Base-by-base conservation (phyloP, 2,888 invertebrate species). In the Cepaea hortensis region DNA sequence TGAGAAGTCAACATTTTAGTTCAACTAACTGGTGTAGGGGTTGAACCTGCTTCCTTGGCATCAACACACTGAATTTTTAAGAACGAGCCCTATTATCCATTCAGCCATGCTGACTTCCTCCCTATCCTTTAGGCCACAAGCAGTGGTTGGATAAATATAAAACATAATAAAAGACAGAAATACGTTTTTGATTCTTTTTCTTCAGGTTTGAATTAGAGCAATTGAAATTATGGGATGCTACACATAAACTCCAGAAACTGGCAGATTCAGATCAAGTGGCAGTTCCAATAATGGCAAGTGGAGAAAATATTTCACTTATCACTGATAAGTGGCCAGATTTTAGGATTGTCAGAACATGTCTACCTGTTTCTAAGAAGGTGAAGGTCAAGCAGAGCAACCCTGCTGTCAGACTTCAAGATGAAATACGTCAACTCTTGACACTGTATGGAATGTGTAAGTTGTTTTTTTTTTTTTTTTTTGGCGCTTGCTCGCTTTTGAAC, bases 141-240 rank as follows among this genome's bases (percentile, higher is more conserved):
- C 35, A 35, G 35, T 35, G 35, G 35, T 35, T 35, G 35, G 35
- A 35, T 35, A 35, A 35, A 35, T 35, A 35, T 35, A 35, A 35
- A 1, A 35, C 35, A 35, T 35, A 35, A 35, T 35, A 35, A 35
- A 35, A 35, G 35, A 35, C 35, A 35, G 35, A 35, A 35, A 35
- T 35, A 35, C 1, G 35, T 35, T 35, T 35, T 35, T 35, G 35
- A 35, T 35, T 35, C 35, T 75, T 55, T 18, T 18, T 46, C 46
- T 85, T 35, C 80, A 80, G 80, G 46, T 70, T 18, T n/a, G 70
- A 85, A 6, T 87, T 91, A 48, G 88, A 90, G 79, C 77, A 86
- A 6, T 70, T 81, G n/a, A 84, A 87, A 11, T 15, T 90, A 35
- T 87, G 86, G 87, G 90, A 91, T 85, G 80, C 50, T 9, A 85